phyloP scores from a whole-genome alignment of 2,797 vertebrate genomes.

The Limnodromus scolopaceus region DNA sequence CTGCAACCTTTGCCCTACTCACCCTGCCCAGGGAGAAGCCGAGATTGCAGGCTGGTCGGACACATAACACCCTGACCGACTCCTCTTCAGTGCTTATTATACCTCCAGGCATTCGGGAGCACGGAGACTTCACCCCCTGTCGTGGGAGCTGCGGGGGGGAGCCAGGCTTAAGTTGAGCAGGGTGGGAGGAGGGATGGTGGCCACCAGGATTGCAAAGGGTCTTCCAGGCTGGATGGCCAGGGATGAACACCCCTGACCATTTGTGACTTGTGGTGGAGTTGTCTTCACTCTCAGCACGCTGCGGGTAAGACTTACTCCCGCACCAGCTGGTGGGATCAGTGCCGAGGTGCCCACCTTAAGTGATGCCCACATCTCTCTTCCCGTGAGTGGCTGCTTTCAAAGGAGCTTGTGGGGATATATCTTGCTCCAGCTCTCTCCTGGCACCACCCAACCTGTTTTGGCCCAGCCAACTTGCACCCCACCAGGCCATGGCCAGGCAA shows the following conservation, averaged over 20 bases:
- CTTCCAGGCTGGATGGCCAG: neutral
- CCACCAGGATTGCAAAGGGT: neutral
- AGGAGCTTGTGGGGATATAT: neutral
- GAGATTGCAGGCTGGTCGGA: neutral
- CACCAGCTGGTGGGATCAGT: neutral
- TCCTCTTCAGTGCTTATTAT: neutral
- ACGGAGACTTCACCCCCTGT: neutral
- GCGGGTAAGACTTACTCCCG: neutral
- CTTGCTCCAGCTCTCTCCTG: neutral
- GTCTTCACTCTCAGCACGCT: neutral
- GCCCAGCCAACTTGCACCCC: neutral
- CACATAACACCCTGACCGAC: neutral
- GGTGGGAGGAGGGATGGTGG: neutral
- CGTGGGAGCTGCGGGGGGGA: rapidly evolving
- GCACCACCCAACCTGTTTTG: neutral
- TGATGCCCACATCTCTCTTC: neutral
- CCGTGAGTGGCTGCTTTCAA: neutral
- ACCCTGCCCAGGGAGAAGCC: neutral
- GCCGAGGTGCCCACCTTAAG: neutral
- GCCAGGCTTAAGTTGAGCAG: neutral
- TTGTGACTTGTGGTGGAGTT: neutral
- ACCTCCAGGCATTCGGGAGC: neutral
- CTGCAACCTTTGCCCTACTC: slow-evolving; percentile 14
- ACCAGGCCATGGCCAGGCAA: neutral
- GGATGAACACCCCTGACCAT: neutral